Evolutionary conservation across 1,140 invertebrate genomes (phyloP), one percentile per base, ranked within the genome.

Genomic region (Cydia amplana): DNA sequence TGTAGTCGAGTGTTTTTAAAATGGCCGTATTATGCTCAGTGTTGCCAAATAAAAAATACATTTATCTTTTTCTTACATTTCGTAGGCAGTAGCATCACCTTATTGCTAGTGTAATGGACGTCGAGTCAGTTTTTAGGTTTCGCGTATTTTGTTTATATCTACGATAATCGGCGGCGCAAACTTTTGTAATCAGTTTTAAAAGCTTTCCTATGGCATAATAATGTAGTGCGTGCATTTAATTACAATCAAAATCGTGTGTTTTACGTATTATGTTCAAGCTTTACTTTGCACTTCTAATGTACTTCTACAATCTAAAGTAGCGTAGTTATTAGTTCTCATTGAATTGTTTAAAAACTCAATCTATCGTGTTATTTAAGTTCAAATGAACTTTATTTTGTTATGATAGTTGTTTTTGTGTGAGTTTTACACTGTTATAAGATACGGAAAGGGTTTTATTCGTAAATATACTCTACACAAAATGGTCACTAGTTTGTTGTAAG

Each of bases 161-260:
- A 74, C 89, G 86, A 84, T 83, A 88, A 90, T 89, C 89, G 83
- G 83, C 86, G 80, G 80, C 82, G 80, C 85, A 91, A 92, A 92
- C 90, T 92, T 92, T 92, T 92, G 81, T 83, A 88, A 91, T 83
- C 82, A 91, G 83, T 92, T 91, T 91, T 82, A 91, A 90, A 92
- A 86, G 79, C 81, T 72, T 80, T 87, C 77, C 78, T 76, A 80
- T 83, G 76, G 78, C 80, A 84, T 80, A 85, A 90, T 81, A 76
- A 91, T 89, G 84, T 87, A 88, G 89, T 91, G 86, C 79, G 85
- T 79, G 83, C 79, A 84, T 85, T 83, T 81, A 84, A 80, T 82
- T 84, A 82, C 79, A 77, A 82, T 64, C 70, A 49, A 72, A 83
- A 87, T 82, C 75, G 82, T 83, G 85, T 81, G 82, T 84, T 85